Evolutionary conservation across 2,113 vertebrate genomes (phyloP).

Genomic region (Ciconia stormi): DNA sequence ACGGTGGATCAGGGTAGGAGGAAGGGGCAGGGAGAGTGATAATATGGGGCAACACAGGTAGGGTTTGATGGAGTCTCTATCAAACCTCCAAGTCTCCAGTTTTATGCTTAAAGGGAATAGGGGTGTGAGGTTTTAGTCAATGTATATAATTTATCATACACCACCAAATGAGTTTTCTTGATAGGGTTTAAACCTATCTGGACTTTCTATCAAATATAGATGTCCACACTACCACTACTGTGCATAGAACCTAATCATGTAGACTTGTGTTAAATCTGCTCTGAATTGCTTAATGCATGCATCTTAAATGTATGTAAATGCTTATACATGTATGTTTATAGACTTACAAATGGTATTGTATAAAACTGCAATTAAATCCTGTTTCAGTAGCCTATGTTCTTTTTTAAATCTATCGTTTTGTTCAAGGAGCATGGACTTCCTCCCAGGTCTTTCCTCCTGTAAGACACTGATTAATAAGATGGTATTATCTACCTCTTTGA

Average conservation of each 20-base stretch:
- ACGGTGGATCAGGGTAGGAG: background rate
- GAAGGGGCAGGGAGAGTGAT: background rate
- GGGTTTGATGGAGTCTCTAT: background rate
- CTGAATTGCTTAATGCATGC: background rate
- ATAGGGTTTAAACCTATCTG: background rate
- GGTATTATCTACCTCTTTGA: background rate
- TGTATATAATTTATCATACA: background rate
- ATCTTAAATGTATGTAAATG: background rate
- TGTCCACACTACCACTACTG: rapidly evolving
- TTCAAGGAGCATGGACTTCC: background rate
- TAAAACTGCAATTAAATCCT: background rate
- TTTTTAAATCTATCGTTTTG: background rate
- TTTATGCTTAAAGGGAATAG: background rate
- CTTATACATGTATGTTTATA: background rate
- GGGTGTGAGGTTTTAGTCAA: background rate
- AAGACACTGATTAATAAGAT: background rate
- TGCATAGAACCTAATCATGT: background rate
- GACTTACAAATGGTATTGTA: background rate
- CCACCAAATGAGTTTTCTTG: background rate
- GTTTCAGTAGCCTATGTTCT: rapidly evolving
- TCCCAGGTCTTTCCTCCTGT: background rate
- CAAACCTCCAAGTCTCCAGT: background rate
- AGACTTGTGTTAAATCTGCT: background rate
- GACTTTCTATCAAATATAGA: background rate
- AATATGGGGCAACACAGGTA: background rate